Conservation (phyloP, 2,797 vertebrate genomes). For the Darevskia nairensis region DNA sequence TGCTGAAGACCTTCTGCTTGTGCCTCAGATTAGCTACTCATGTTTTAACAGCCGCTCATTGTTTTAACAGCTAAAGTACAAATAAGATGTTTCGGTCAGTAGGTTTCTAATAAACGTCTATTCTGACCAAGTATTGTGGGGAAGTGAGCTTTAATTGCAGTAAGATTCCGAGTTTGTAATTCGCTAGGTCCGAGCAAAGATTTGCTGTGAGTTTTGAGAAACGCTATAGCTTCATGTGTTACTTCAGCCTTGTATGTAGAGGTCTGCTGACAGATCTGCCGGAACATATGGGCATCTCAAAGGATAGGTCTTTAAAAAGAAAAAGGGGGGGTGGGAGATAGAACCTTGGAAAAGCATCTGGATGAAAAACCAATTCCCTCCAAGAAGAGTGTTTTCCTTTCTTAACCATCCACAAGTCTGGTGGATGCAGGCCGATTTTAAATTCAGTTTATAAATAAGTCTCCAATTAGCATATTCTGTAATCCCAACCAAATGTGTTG, state of each 20-base stretch:
- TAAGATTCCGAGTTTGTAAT: conserved; percentile 58
- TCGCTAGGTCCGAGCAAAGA: conserved; percentile 34
- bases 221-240: conserved; percentile 67
- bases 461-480: not conserved
- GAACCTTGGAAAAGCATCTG: conserved; percentile 41
- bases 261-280: conserved; percentile 68
- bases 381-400: conserved; percentile 46
- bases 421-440: conserved; percentile 5
- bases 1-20: not conserved
- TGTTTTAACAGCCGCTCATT: conserved; percentile 2
- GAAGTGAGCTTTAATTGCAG: conserved; percentile 10
- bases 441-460: not conserved
- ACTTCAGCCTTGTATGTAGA: conserved; percentile 62
- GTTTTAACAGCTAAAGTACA: not conserved
- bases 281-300: conserved; percentile 70
- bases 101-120: conserved; percentile 1
- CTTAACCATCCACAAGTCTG: conserved; percentile 5
- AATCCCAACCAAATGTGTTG: too few relatives aligned
- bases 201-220: conserved; percentile 60
- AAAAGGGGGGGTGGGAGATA: too few relatives aligned
- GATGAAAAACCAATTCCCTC: conserved; percentile 3
- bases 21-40: not conserved
- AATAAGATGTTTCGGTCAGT: not conserved
- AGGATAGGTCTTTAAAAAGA: conserved; percentile 51
- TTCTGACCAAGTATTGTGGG: conserved; percentile 32